Conservation (phyloP, 2,797 vertebrate species). For the Enteromius trimaculatus region DNA sequence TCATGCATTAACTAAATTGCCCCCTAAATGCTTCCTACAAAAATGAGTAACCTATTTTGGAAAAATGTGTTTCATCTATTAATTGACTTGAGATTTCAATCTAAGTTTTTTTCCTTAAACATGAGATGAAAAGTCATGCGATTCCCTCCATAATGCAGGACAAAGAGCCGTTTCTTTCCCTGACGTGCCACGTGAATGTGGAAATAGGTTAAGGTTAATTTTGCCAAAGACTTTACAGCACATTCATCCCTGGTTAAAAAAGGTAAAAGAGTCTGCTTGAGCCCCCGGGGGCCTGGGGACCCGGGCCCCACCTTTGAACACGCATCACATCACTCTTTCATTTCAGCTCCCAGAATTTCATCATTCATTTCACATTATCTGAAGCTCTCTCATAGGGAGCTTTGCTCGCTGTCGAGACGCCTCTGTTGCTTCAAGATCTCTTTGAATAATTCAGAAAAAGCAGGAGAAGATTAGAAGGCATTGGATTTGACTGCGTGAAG, state of each 20-base stretch:
- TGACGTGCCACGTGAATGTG: slow-evolving; percentile 69
- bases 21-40: slow-evolving; percentile 74
- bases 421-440: slow-evolving; percentile 74
- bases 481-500: slow-evolving; percentile 57
- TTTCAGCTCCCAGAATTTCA: slow-evolving; percentile 81
- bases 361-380: slow-evolving; percentile 82
- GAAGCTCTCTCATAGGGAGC: slow-evolving; percentile 69
- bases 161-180: slow-evolving; percentile 63
- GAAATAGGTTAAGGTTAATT: slow-evolving; percentile 77
- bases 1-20: slow-evolving; percentile 77
- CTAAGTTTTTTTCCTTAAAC: slow-evolving; percentile 69
- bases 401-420: slow-evolving; percentile 57
- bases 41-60: slow-evolving; percentile 62
- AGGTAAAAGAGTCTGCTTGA: slow-evolving; percentile 75
- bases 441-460: slow-evolving; percentile 78
- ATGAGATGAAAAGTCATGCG: slow-evolving; percentile 72
- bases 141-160: slow-evolving; percentile 69
- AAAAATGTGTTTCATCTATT: slow-evolving; percentile 80
- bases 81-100: slow-evolving; percentile 76
- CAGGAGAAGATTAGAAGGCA: slow-evolving; percentile 61
- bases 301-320: slow-evolving; percentile 82
- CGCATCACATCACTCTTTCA: slow-evolving; percentile 76
- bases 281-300: slow-evolving; percentile 66
- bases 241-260: slow-evolving; percentile 74
- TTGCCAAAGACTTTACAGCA: slow-evolving; percentile 73